A percentile compares a stretch with the other conserved stretches of the same genome.
phyloP scores from a whole-genome alignment of 2,888 invertebrate genomes.

The Falcaria lacertinaria region DNA sequence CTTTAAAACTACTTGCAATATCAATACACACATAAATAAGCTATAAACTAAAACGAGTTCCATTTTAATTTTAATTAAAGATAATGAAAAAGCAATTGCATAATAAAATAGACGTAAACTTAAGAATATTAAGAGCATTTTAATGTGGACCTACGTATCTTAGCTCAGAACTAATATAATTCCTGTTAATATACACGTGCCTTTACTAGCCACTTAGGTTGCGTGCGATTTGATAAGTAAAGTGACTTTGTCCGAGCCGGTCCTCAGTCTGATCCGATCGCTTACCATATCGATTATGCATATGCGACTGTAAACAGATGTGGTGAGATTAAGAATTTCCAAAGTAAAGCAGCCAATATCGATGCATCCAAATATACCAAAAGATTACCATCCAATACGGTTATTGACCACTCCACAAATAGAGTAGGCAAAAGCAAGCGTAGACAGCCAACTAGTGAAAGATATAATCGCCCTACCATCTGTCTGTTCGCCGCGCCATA shows the following conservation, averaged over 20 bases:
- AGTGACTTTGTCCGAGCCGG: conserved; percentile 62
- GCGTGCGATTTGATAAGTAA: conserved; percentile 58
- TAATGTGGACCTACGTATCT: conserved; percentile 3
- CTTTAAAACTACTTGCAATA: neutral
- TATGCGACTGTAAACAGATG: conserved; percentile 14
- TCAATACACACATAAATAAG: neutral
- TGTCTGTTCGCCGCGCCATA: conserved; percentile 57
- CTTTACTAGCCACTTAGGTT: conserved; percentile 49
- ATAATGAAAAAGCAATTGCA: conserved; percentile 1
- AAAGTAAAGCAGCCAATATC: neutral
- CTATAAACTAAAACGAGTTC: neutral
- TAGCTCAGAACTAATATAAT: conserved; percentile 14
- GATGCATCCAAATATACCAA: neutral
- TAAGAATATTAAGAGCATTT: conserved; percentile 10
- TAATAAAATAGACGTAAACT: conserved; percentile 7
- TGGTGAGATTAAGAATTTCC: neutral
- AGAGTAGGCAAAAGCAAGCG: conserved; percentile 45
- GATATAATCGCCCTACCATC: conserved; percentile 59
- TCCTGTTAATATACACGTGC: conserved; percentile 28
- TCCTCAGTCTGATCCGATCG: conserved; percentile 54
- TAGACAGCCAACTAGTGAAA: conserved; percentile 35
- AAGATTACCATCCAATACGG: conserved; percentile 1
- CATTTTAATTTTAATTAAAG: neutral
- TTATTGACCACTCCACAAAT: conserved; percentile 22
- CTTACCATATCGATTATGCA: conserved; percentile 49